A percentile compares a stretch with the other conserved stretches of the same genome.
phyloP scores from a whole-genome alignment of 2,888 invertebrate species.

The Fragum sueziense region DNA sequence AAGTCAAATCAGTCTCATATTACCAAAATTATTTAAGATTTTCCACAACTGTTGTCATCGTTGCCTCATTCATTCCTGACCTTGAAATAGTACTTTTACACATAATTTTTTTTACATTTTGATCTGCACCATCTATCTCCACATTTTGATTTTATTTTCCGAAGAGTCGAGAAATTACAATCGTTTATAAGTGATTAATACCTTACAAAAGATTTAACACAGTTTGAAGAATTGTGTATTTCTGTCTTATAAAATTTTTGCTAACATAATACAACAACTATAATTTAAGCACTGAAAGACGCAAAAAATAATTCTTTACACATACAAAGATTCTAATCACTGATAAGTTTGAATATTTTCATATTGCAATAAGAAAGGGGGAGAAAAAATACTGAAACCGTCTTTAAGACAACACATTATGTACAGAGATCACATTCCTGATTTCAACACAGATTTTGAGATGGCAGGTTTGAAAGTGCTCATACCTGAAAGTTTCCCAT shows the following conservation, averaged over 20 bases:
- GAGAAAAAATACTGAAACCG: conserved; percentile 8
- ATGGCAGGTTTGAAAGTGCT: neutral
- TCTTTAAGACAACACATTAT: conserved; percentile 3
- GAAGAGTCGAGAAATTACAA: no score
- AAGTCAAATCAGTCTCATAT: no score
- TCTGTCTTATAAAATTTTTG: neutral
- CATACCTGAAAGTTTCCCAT: neutral
- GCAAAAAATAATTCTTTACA: neutral
- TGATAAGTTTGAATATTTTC: conserved; percentile 5
- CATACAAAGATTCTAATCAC: conserved; percentile 1
- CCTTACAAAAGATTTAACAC: no score
- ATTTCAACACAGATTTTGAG: conserved; percentile 5
- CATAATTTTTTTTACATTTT: no score
- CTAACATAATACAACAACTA: neutral
- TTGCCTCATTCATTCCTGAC: no score
- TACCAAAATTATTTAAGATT: no score
- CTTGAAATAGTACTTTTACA: no score
- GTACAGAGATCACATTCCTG: conserved; percentile 10
- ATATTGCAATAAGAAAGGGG: neutral
- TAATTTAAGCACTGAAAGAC: conserved; percentile 10
- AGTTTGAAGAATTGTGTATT: neutral
- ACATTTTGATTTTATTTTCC: no score
- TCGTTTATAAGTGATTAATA: no score
- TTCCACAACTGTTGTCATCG: no score
- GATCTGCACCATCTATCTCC: no score